phyloP scores from a whole-genome alignment of 2,113 vertebrate species.

The Antennarius striatus region DNA sequence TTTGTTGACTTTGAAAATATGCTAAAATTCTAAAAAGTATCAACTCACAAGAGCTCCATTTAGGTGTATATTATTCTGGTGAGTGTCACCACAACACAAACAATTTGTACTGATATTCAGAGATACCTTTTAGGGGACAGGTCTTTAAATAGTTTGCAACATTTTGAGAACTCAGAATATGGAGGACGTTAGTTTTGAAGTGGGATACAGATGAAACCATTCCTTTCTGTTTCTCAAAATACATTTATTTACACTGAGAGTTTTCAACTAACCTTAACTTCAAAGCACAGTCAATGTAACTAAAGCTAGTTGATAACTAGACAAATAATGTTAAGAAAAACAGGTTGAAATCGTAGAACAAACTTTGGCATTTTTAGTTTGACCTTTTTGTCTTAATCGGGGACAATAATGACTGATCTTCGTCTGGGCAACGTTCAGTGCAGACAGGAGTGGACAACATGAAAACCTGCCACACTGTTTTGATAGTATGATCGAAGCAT shows the following conservation, averaged over 20 bases:
- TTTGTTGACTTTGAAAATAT: too few species aligned
- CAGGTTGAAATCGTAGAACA: background rate
- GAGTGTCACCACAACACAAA: too few species aligned
- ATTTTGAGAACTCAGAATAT: background rate
- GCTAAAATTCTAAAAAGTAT: too few species aligned
- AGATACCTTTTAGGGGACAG: too few species aligned
- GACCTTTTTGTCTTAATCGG: too few species aligned
- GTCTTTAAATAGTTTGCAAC: too few species aligned
- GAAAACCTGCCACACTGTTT: background rate
- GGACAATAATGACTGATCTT: background rate
- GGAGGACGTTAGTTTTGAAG: constrained; percentile 4
- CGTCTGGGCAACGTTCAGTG: constrained; percentile 5
- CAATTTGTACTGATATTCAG: too few species aligned
- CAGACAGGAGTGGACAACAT: background rate
- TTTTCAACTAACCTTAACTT: constrained; percentile 8
- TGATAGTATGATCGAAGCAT: constrained; percentile 27
- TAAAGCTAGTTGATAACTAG: too few species aligned
- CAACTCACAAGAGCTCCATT: too few species aligned
- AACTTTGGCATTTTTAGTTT: too few species aligned
- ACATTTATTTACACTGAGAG: constrained; percentile 2
- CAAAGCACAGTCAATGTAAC: background rate
- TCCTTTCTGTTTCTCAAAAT: background rate
- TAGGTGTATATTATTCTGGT: too few species aligned
- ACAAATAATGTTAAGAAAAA: background rate
- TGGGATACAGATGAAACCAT: constrained; percentile 10